These are phyloP conservation scores for Thrips palmi DNA, from an alignment of 1,140 invertebrate species.

Conservation along the genomic window DNA sequence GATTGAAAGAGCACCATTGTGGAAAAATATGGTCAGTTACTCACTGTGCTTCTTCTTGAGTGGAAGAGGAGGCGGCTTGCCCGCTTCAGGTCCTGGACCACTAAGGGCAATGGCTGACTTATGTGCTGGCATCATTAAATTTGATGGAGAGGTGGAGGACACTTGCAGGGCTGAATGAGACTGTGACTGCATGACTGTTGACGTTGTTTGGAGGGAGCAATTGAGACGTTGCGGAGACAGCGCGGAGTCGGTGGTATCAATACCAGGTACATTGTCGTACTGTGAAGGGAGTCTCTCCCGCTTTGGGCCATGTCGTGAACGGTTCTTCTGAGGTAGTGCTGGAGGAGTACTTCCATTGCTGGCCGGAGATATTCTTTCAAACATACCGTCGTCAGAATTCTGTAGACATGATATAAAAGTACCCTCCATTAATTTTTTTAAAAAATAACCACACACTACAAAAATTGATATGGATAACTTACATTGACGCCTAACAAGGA, in stretches of 20 bases:
- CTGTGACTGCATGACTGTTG: neutral
- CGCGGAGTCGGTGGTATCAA: slow-evolving; percentile 1
- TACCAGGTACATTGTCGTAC: slow-evolving; percentile 48
- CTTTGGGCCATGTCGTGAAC: slow-evolving; percentile 29
- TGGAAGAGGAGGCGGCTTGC: slow-evolving; percentile 68
- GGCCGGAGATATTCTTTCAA: neutral
- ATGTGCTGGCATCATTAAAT: neutral
- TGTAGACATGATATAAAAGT: neutral
- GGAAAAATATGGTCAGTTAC: slow-evolving; percentile 30
- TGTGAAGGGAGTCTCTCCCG: slow-evolving; percentile 43
- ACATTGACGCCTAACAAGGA: too few species aligned
- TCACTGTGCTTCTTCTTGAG: slow-evolving; percentile 86
- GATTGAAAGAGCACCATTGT: neutral
- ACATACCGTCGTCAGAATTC: too few species aligned
- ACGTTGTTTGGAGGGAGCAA: neutral
- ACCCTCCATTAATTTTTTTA: too few species aligned
- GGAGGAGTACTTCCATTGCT: slow-evolving; percentile 31
- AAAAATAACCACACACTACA: too few species aligned
- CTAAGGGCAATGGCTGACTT: neutral
- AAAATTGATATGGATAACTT: too few species aligned
- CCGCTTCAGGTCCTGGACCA: slow-evolving; percentile 15
- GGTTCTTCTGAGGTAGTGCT: slow-evolving; percentile 42
- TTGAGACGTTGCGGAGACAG: neutral
- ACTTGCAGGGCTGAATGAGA: neutral
- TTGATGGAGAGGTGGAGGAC: neutral